Conservation (phyloP, 2,797 vertebrate genomes). For the Micromesistius poutassou region DNA sequence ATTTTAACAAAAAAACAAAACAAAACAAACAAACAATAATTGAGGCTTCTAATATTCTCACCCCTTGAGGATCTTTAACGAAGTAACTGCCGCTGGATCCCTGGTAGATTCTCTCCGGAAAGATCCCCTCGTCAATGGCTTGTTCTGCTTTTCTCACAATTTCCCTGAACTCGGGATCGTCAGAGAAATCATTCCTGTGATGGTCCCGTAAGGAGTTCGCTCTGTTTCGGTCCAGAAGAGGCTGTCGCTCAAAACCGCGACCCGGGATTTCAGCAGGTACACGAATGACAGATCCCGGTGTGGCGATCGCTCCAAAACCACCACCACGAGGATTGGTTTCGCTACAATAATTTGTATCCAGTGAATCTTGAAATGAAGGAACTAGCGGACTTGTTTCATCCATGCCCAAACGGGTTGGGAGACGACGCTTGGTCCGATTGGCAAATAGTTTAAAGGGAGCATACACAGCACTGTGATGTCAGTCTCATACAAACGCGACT, state of each 20-base stretch:
- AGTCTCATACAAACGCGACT: slow-evolving; percentile 18
- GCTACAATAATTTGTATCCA: slow-evolving; percentile 56
- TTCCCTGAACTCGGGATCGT: slow-evolving; percentile 76
- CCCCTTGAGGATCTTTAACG: slow-evolving; percentile 80
- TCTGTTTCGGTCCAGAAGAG: slow-evolving; percentile 66
- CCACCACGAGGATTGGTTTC: slow-evolving; percentile 23
- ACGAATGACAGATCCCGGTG: slow-evolving; percentile 61
- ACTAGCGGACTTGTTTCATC: slow-evolving; percentile 78
- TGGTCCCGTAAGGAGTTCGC: slow-evolving; percentile 45
- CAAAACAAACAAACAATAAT: not conserved
- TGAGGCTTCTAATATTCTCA: slow-evolving; percentile 51
- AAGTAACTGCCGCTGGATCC: slow-evolving; percentile 86
- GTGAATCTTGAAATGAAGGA: slow-evolving; percentile 71
- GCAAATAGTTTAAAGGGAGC: not conserved
- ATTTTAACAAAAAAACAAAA: not conserved
- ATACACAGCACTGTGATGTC: not conserved
- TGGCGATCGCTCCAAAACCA: slow-evolving; percentile 31
- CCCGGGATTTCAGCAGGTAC: slow-evolving; percentile 53
- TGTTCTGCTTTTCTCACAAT: slow-evolving; percentile 74
- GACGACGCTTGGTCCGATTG: not conserved
- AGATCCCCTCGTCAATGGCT: slow-evolving; percentile 76
- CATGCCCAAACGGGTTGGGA: slow-evolving; percentile 53
- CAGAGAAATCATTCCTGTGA: slow-evolving; percentile 67
- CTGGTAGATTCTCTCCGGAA: slow-evolving; percentile 82
- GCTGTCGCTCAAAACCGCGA: slow-evolving; percentile 73